Evolutionary conservation across 53 echinoderm and acorn worm genomes (phyloP), one percentile per base, ranked within the genome.

Genomic region (Astropecten irregularis): DNA sequence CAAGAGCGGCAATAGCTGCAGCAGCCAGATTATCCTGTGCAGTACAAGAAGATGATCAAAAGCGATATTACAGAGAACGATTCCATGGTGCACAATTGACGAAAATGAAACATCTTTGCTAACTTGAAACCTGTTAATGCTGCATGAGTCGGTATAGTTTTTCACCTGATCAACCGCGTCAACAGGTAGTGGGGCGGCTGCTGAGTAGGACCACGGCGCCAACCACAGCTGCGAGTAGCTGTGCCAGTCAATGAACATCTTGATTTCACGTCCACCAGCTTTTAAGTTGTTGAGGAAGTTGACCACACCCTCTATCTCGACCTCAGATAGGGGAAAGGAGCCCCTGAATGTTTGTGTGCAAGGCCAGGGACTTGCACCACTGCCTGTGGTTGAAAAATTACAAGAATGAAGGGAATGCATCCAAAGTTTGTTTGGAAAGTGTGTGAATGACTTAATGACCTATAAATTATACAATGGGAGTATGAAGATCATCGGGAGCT

Each of bases 181-280:
- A 0, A 40, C 50, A 13, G 93, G 93, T 9, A 73, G 39, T 0
- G 71, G 65, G 14, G 81, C 93, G 4, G 46, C 28, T 16, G 65
- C 60, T 3, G 91, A 88, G 77, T 81, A 93, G 3, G 90, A 90
- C 95, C 95, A 95, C 0, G 95, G 95, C 3, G 91, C 87, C 28
- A 95, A 66, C 87, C 87, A 89, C 9, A 89, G 71, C 38, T 95
- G 95, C 9, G 89, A 86, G 71, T 92, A 95, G 50, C 91, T 91
- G 73, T 95, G 95, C 86, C 88, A 92, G 39, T 95, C 95, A 18
- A 95, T 58, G 60, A 95, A 92, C 57, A 92, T 65, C 11, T 79
- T 61, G 49, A 95, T 85, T 31, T 87, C 87, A 16, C 72, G 89
- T 0, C 85, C 88, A 20, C 40, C 35, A 1, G 70, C 62, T 39